Percentiles rank a stretch among this genome's conserved stretches.
These are phyloP conservation scores for Eupithecia pulchellata DNA, from an alignment of 2,888 invertebrate species.

Conservation along the genomic window DNA sequence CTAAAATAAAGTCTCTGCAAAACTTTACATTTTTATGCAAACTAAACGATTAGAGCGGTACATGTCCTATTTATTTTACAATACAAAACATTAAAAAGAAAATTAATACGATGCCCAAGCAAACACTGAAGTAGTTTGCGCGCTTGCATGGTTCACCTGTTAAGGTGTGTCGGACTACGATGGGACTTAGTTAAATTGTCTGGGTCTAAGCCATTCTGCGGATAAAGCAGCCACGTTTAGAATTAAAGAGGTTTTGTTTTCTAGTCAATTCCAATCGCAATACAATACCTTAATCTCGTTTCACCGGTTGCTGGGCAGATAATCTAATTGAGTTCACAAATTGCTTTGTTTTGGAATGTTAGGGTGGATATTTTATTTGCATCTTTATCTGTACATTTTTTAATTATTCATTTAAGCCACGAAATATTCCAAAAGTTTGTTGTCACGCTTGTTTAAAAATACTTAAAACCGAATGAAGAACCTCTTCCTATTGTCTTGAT, in stretches of 20 bases:
- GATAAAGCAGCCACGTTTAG: constrained; percentile 59
- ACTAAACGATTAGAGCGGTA: neutral
- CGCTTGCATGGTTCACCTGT: constrained; percentile 30
- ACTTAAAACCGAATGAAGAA: neutral
- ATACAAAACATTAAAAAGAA: neutral
- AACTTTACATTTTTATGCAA: neutral
- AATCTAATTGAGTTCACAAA: constrained; percentile 49
- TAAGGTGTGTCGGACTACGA: constrained; percentile 40
- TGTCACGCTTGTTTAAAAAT: neutral
- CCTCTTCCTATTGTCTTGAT: neutral
- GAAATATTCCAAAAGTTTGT: neutral
- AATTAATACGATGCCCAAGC: neutral
- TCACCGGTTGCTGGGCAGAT: constrained; percentile 58
- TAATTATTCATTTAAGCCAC: neutral
- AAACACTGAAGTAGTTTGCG: neutral
- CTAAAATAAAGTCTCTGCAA: neutral
- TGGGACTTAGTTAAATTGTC: constrained; percentile 58
- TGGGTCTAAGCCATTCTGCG: constrained; percentile 55
- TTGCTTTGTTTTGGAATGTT: constrained; percentile 41
- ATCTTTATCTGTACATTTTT: neutral
- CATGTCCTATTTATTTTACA: neutral
- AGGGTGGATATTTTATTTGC: constrained; percentile 7
- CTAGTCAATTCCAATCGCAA: constrained; percentile 52
- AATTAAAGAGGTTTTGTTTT: constrained; percentile 60
- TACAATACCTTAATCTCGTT: constrained; percentile 63